A percentile compares a stretch with the other conserved stretches of the same genome.
phyloP scores from a whole-genome alignment of 2,888 invertebrate species.

The Athalia cordata region DNA sequence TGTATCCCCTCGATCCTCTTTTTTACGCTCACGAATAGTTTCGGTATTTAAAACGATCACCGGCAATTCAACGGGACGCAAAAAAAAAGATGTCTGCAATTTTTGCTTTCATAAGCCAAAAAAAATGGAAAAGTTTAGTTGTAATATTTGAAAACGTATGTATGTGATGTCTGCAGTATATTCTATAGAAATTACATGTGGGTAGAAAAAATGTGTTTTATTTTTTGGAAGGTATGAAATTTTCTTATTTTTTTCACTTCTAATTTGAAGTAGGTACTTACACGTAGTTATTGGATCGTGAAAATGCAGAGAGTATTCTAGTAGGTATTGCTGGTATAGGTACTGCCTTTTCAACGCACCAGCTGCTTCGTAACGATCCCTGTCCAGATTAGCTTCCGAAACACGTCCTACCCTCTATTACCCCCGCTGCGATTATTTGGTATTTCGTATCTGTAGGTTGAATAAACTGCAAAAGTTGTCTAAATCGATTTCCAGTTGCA shows the following conservation, averaged over 20 bases:
- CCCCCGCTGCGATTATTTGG: conserved; percentile 8
- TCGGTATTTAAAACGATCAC: no score
- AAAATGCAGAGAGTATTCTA: conserved; percentile 15
- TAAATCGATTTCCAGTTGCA: no score
- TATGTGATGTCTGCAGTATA: no score
- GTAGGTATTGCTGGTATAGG: no score
- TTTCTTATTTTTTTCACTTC: neutral
- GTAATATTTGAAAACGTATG: no score
- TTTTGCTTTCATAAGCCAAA: no score
- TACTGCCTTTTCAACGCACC: neutral
- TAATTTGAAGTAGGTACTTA: neutral
- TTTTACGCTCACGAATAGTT: no score
- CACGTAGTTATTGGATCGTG: conserved; percentile 28
- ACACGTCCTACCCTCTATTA: conserved; percentile 13
- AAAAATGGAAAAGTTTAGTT: no score
- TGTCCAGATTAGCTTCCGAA: conserved; percentile 17
- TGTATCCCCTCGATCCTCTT: neutral
- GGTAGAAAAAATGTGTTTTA: neutral
- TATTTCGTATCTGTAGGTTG: neutral
- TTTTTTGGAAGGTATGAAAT: conserved; percentile 5
- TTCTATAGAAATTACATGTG: no score
- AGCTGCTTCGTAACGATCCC: conserved; percentile 12
- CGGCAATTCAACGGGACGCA: no score
- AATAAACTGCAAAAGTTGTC: neutral
- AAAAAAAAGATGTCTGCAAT: no score